Conservation (phyloP, 1,140 invertebrate species). For the Telenomus remus region DNA sequence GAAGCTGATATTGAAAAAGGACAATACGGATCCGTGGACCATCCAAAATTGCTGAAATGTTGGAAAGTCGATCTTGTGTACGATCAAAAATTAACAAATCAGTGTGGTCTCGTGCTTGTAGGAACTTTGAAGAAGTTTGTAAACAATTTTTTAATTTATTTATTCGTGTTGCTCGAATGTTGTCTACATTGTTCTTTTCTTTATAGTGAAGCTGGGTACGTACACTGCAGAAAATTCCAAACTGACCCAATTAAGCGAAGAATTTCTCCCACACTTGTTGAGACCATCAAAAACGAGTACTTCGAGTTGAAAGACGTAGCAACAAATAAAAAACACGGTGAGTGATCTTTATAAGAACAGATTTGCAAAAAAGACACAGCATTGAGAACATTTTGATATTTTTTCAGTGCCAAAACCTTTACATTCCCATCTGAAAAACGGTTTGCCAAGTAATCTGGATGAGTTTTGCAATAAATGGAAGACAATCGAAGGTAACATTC, state of each 20-base stretch:
- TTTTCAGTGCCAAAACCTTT: no score
- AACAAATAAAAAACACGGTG: slow-evolving; percentile 61
- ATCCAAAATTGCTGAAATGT: slow-evolving; percentile 25
- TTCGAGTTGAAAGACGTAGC: slow-evolving; percentile 61
- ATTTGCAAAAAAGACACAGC: background rate
- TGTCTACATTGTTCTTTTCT: no score
- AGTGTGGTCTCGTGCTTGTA: slow-evolving; percentile 8
- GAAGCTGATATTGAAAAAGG: background rate
- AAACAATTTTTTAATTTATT: background rate
- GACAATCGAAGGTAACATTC: no score
- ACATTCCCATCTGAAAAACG: no score
- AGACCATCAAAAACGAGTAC: slow-evolving; percentile 60
- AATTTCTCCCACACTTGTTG: slow-evolving; percentile 54
- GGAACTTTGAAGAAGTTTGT: slow-evolving; percentile 32
- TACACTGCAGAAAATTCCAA: slow-evolving; percentile 55
- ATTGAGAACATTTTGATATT: background rate
- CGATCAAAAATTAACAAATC: background rate
- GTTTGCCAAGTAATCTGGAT: no score
- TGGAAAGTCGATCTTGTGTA: slow-evolving; percentile 9
- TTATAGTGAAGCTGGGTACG: slow-evolving; percentile 60
- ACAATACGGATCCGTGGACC: slow-evolving; percentile 16
- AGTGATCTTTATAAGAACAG: background rate
- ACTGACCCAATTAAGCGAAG: slow-evolving; percentile 56
- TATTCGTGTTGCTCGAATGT: no score
- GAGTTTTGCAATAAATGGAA: no score